A percentile compares a stretch with the other conserved stretches of the same genome.
Conservation (phyloP, 2,113 vertebrate species). For the Calidris pugnax region DNA sequence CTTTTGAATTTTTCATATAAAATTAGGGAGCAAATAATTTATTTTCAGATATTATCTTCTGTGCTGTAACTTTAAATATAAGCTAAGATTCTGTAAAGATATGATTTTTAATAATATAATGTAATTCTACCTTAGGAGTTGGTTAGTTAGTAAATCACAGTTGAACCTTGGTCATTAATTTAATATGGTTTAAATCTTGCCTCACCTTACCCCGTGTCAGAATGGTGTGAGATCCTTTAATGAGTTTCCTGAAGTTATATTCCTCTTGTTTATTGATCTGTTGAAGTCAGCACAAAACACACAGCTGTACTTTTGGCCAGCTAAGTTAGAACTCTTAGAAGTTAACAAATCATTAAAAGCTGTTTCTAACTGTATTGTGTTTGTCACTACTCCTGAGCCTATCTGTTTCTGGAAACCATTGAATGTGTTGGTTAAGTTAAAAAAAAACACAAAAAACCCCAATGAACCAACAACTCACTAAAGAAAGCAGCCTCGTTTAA, state of each 20-base stretch:
- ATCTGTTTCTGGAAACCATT: background rate
- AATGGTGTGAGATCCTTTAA: background rate
- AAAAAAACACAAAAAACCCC: background rate
- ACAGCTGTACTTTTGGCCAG: background rate
- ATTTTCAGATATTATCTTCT: background rate
- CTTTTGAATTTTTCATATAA: background rate
- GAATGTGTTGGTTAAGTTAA: background rate
- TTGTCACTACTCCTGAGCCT: background rate
- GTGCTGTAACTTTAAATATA: background rate
- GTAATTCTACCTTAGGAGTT: background rate
- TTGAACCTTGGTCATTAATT: background rate
- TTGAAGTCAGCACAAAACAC: background rate
- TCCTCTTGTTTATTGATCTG: background rate
- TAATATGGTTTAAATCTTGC: background rate
- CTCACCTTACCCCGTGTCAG: background rate
- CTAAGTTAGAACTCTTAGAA: background rate
- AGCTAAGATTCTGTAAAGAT: background rate
- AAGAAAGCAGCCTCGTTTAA: slow-evolving; percentile 19
- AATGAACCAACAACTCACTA: background rate
- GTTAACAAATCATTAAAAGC: background rate
- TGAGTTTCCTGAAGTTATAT: background rate
- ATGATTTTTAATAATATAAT: background rate
- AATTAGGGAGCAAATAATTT: background rate
- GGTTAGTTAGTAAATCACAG: background rate
- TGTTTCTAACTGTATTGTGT: background rate